Conservation (phyloP, 2,797 vertebrate species). For the Sebastolobus alascanus region DNA sequence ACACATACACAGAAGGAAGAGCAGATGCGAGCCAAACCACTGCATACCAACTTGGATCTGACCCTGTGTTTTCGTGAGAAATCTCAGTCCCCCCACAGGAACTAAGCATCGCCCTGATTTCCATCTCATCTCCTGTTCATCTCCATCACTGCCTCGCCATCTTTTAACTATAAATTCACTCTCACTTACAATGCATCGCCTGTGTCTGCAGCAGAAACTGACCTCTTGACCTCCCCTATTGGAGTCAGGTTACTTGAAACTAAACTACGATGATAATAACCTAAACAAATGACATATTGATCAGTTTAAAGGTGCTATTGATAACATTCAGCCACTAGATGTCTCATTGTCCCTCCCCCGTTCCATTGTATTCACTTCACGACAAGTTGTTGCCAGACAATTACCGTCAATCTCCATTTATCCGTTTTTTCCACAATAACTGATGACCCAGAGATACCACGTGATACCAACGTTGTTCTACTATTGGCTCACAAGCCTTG, state of each 20-base stretch:
- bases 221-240: not conserved
- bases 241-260: not conserved
- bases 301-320: not conserved
- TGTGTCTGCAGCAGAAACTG: not conserved
- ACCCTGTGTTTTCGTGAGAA: constrained; percentile 59
- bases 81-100: constrained; percentile 16
- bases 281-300: not conserved
- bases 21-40: constrained; percentile 69
- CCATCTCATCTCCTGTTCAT: constrained; percentile 18
- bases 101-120: constrained; percentile 19
- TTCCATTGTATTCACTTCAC: no score
- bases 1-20: constrained; percentile 37
- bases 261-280: not conserved
- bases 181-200: not conserved
- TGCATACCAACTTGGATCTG: constrained; percentile 64
- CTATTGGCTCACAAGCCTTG: no score
- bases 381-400: no score
- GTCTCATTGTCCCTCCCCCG: no score
- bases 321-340: no score
- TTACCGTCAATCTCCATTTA: no score
- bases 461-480: no score
- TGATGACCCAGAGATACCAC: no score
- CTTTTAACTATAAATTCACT: not conserved
- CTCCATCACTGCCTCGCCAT: not conserved
- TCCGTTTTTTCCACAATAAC: no score